These are phyloP conservation scores for Prochilodus magdalenae DNA, from an alignment of 2,113 vertebrate genomes.

Conservation along the genomic window DNA sequence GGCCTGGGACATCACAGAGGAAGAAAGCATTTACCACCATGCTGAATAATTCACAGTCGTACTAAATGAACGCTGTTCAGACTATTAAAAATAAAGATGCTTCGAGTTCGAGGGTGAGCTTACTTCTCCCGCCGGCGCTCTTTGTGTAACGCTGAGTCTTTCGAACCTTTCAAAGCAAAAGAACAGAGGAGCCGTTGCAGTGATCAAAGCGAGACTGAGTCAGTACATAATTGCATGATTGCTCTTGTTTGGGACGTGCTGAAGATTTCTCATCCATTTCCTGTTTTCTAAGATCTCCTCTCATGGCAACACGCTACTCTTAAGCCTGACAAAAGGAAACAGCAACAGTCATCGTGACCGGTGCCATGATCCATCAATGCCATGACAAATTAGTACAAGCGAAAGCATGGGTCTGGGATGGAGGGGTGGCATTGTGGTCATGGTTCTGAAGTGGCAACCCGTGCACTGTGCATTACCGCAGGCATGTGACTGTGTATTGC, in stretches of 20 bases:
- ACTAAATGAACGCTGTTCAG: too few relatives aligned
- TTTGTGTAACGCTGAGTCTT: slow-evolving; percentile 83
- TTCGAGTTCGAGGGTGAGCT: neutral
- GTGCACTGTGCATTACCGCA: neutral
- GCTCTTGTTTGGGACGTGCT: neutral
- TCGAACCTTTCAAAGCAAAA: slow-evolving; percentile 82
- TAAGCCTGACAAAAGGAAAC: neutral
- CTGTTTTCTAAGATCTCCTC: neutral
- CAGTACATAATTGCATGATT: neutral
- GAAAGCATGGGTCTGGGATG: neutral
- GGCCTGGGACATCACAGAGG: neutral
- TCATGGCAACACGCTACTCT: too few relatives aligned
- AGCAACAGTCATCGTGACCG: neutral
- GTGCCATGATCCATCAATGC: neutral
- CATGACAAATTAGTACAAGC: neutral
- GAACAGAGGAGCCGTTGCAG: neutral
- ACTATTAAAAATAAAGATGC: too few relatives aligned
- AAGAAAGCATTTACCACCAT: neutral
- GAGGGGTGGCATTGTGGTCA: neutral
- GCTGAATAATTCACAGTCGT: neutral
- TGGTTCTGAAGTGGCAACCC: neutral
- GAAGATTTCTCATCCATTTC: neutral
- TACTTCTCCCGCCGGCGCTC: slow-evolving; percentile 64
- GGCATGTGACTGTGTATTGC: neutral
- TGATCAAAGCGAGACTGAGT: neutral